Base-by-base conservation (phyloP, 92 coral and sea anemone genomes). In the Porites lobata region DNA sequence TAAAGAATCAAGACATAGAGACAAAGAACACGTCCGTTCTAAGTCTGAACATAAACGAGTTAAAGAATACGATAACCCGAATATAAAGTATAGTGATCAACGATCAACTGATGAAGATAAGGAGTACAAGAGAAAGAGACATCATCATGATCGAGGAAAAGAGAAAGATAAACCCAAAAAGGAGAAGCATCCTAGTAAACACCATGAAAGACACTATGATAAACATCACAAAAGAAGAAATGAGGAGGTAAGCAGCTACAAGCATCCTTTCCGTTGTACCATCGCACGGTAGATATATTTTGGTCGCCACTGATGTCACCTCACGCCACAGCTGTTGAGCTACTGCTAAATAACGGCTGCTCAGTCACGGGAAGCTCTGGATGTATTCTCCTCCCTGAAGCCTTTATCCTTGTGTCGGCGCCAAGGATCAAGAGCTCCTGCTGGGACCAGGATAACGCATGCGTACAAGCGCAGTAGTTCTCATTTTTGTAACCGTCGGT, bases 101-200 rank as follows among this genome's bases (percentile, higher is more conserved):
- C 50, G 47, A 6, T 8, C 65, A 17, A 12, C 10, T 7, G 87
- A 84, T 8, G 94, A 80, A 22, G 90, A 83, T 52, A 92, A 76
- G 56, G 83, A 80, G n/a, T 89, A 80, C 74, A 85, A 59, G 80
- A 84, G 63, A 75, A 84, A 75, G 24, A 88, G 82, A 53, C 91
- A 83, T 43, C 79, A 88, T 18, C 71, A 53, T 32, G 79, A 78
- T 5, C 80, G 51, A 65, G 67, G 83, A 69, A 70, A 76, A 50
- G 90, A 85, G 15, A 86, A 84, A 53, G 85, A 91, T 20, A 82
- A 63, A 84, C 51, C 89, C 11, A 78, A 62, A 15, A 70, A 65
- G 15, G 93, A 89, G 43, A 21, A 80, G 83, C 58, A 85, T 79
- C 71, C 79, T 18, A 57, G 61, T 15, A 67, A 77, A 58, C 82